phyloP scores from a whole-genome alignment of 2,113 vertebrate genomes.

The Rhagologus leucostigma region DNA sequence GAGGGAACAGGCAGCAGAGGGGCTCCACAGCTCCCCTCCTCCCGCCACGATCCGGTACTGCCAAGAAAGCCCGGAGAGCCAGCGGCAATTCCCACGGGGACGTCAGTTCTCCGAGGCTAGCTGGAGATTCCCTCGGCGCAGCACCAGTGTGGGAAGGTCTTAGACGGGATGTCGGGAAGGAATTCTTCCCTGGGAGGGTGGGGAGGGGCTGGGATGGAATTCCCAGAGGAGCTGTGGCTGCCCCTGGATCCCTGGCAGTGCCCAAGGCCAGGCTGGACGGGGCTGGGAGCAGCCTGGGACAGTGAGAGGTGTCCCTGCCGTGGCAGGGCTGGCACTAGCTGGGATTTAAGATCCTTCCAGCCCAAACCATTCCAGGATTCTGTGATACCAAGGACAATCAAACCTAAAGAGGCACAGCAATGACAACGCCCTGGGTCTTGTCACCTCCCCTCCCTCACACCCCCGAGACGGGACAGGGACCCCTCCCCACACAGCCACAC shows the following conservation, averaged over 20 bases:
- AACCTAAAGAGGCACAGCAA: neutral
- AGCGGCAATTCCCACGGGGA: neutral
- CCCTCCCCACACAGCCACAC: neutral
- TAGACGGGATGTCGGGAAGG: neutral
- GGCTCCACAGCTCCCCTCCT: neutral
- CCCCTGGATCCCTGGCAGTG: too few species aligned
- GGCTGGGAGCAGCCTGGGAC: neutral
- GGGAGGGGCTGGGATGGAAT: too few species aligned
- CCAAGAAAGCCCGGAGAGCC: neutral
- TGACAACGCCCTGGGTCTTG: too few species aligned
- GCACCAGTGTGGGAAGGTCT: neutral
- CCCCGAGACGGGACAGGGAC: neutral
- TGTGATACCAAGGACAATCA: fast-evolving
- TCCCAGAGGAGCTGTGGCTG: too few species aligned
- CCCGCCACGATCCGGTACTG: neutral
- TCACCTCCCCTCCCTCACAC: neutral
- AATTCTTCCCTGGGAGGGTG: neutral
- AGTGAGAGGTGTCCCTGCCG: neutral
- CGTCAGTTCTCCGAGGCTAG: neutral
- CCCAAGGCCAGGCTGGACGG: too few species aligned
- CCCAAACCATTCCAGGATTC: neutral
- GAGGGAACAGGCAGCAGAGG: too few species aligned
- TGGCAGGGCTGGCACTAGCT: neutral
- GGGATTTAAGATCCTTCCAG: too few species aligned
- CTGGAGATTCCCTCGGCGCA: neutral